Evolutionary conservation across 2,888 invertebrate genomes (phyloP).

Genomic region (Protodeltote pygarga): DNA sequence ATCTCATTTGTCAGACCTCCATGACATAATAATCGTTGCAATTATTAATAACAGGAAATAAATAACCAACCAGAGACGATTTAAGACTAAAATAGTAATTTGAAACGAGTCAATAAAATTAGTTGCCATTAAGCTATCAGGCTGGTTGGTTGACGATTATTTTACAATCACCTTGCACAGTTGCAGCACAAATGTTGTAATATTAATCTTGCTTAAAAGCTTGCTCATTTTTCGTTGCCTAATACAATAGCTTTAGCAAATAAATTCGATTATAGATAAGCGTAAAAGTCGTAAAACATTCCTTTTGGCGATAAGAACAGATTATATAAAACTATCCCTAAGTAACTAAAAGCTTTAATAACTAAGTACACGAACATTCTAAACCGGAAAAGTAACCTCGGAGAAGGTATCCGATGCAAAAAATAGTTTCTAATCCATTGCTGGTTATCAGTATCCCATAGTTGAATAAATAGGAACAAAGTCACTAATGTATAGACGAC

Average conservation of each 20-base stretch:
- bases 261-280: too few relatives aligned
- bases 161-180: too few relatives aligned
- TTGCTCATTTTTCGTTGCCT: too few relatives aligned
- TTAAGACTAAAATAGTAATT: slow-evolving; percentile 6
- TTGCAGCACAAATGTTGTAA: too few relatives aligned
- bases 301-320: too few relatives aligned
- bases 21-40: not conserved
- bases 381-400: slow-evolving; percentile 58
- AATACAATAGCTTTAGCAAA: too few relatives aligned
- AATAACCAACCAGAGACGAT: slow-evolving; percentile 3
- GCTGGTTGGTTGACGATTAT: too few relatives aligned
- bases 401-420: slow-evolving; percentile 41
- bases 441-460: not conserved
- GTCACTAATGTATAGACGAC: slow-evolving; percentile 41
- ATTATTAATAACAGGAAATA: slow-evolving; percentile 30
- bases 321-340: too few relatives aligned
- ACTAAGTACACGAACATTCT: slow-evolving; percentile 36
- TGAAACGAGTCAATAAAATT: too few relatives aligned
- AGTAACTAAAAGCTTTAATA: slow-evolving; percentile 30
- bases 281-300: too few relatives aligned
- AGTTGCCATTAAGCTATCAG: too few relatives aligned
- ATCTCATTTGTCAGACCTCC: slow-evolving; percentile 26
- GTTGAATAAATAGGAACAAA: slow-evolving; percentile 4
- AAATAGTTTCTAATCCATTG: slow-evolving; percentile 29
- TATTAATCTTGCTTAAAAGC: too few relatives aligned